Percentiles rank a stretch among this genome's conserved stretches.
phyloP scores from a whole-genome alignment of 2,888 invertebrate genomes.

The Cephus rjabovi region DNA sequence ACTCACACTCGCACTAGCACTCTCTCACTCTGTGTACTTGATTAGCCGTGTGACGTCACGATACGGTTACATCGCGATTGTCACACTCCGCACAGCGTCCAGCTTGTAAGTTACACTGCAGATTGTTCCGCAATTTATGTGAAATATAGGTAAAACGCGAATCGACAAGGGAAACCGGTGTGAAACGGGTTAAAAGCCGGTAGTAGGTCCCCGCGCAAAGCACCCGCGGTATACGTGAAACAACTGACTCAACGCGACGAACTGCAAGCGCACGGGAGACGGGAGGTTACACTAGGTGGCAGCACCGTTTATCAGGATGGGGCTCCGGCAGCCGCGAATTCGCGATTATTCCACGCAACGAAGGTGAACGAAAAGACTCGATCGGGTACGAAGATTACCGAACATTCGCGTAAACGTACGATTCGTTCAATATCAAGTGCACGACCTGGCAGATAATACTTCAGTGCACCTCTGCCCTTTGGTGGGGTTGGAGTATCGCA shows the following conservation, averaged over 20 bases:
- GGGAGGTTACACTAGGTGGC: slow-evolving; percentile 52
- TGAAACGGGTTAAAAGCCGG: neutral
- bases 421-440: slow-evolving; percentile 56
- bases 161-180: slow-evolving; percentile 27
- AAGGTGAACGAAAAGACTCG: slow-evolving; percentile 31
- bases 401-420: slow-evolving; percentile 17
- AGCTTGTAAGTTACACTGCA: neutral
- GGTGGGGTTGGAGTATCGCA: neutral
- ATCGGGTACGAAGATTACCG: slow-evolving; percentile 20
- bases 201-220: slow-evolving; percentile 39
- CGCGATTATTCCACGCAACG: slow-evolving; percentile 27
- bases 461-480: slow-evolving; percentile 3
- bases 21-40: slow-evolving; percentile 54
- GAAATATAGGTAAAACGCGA: slow-evolving; percentile 4
- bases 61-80: slow-evolving; percentile 62
- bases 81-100: slow-evolving; percentile 38
- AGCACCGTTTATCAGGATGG: slow-evolving; percentile 43
- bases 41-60: slow-evolving; percentile 64
- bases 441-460: slow-evolving; percentile 34
- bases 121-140: neutral
- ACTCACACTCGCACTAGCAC: slow-evolving; percentile 16
- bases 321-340: slow-evolving; percentile 49
- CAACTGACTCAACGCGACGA: slow-evolving; percentile 59
- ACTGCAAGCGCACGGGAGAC: slow-evolving; percentile 46
- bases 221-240: slow-evolving; percentile 59